phyloP scores from a whole-genome alignment of 2,888 invertebrate species.

The Lasioglossum lativentre region DNA sequence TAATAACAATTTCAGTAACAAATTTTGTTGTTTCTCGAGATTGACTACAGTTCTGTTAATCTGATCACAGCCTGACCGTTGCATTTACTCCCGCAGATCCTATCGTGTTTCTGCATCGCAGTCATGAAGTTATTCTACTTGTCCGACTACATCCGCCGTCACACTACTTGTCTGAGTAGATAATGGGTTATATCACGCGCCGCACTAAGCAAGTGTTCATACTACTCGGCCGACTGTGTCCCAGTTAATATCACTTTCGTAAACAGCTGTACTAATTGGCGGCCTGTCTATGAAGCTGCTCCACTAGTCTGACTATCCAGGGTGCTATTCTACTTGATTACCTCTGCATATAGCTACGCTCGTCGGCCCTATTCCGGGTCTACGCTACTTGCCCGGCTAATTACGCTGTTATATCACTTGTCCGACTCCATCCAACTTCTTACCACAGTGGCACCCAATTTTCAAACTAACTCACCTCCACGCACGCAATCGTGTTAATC shows the following conservation, averaged over 20 bases:
- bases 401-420: neutral
- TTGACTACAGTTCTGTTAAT: neutral
- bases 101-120: neutral
- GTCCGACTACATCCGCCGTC: neutral
- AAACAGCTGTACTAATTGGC: slow-evolving; percentile 1
- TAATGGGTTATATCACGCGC: neutral
- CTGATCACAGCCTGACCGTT: neutral
- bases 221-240: slow-evolving; percentile 6
- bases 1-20: neutral
- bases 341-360: neutral
- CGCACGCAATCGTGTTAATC: neutral
- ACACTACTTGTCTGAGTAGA: neutral
- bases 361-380: neutral
- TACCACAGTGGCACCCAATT: neutral
- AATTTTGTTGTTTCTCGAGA: neutral
- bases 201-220: slow-evolving; percentile 6
- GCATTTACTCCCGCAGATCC: neutral
- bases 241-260: neutral
- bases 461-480: neutral
- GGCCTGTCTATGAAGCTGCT: neutral
- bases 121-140: neutral
- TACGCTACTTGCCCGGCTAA: neutral
- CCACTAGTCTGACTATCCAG: slow-evolving; percentile 6
- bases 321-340: slow-evolving; percentile 10
- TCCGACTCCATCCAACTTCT: neutral